Conservation (phyloP, 35 echinoderm and acorn worm species). For the Apostichopus parvimensis region DNA sequence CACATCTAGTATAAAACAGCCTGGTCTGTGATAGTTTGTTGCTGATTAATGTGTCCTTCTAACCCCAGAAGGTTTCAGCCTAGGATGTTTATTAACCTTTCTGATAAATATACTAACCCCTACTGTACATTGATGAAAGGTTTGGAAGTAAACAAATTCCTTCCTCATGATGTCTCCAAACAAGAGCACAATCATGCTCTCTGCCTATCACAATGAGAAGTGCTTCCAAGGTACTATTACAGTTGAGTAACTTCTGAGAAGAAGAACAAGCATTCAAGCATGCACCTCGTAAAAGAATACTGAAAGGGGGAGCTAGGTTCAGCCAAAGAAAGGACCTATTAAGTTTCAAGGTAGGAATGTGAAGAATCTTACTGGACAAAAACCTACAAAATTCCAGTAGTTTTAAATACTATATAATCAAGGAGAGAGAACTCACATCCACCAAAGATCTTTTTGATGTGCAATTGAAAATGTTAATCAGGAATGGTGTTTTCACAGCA, state of each 20-base stretch:
- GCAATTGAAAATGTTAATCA: background rate
- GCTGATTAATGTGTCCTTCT: no score
- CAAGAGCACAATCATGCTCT: background rate
- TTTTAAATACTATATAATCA: background rate
- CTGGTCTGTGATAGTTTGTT: no score
- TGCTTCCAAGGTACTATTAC: conserved; percentile 17
- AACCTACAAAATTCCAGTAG: background rate
- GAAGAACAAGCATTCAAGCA: background rate
- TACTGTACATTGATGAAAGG: no score
- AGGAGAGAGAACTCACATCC: background rate
- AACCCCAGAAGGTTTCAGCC: no score
- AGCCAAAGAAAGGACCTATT: background rate
- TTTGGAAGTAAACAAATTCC: background rate
- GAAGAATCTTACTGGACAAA: background rate
- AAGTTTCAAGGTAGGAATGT: conserved; percentile 35
- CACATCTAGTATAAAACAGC: no score
- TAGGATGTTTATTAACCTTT: no score
- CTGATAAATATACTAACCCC: no score
- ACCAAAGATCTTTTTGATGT: background rate
- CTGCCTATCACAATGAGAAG: background rate
- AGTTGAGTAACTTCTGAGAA: conserved; percentile 17
- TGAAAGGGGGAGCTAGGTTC: background rate
- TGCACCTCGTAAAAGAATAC: background rate
- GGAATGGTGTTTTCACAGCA: conserved; percentile 29
- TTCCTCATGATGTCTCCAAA: background rate